Evolutionary conservation across 2,888 invertebrate species (phyloP), one percentile per base, ranked within the genome.

Genomic region (Oligia strigilis): DNA sequence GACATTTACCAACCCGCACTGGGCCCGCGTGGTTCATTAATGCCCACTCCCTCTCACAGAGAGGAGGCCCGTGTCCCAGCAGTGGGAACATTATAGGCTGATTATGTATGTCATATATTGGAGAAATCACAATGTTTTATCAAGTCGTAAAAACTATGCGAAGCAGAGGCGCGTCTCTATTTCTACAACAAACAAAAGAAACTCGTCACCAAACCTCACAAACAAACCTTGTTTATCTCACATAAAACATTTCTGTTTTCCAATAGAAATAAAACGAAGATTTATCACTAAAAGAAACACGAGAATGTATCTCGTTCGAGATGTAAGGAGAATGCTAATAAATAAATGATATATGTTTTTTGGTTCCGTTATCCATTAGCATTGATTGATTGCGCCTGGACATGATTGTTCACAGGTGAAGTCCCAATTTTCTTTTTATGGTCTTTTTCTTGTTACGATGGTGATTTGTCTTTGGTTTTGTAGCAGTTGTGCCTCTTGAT

Each of bases 321-420:
- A 75, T 60, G 66, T 74, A 80, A 66, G n/a, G 66, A 49, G 70
- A 76, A 65, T 74, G 40, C 69, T 82, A 80, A 72, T 86, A 86
- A 82, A 86, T 77, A 85, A 75, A 85, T 87, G 87, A 90, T 87
- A 82, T 82, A 84, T 90, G 82, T 90, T 91, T 88, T 86, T 87
- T 85, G 82, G 82, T 85, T 77, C 75, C 52, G 55, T 75, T 58
- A 76, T 77, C 76, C 84, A 84, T 89, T 86, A 87, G 84, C 80
- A 82, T 82, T 87, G 87, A 90, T 89, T 87, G 88, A 88, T 86
- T 85, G 71, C 69, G 58, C 40, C 46, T 69, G 72, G 40, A 71
- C 76, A 83, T 85, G 75, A 88, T 79, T 86, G 80, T 69, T 77
- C 55, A 46, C 74, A 72, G 83, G 72, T 76, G 78, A 70, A 74